A percentile compares a stretch with the other conserved stretches of the same genome.
These are phyloP conservation scores for Pristionchus exspectatus DNA, from an alignment of 2,888 invertebrate species.

Conservation along the genomic window DNA sequence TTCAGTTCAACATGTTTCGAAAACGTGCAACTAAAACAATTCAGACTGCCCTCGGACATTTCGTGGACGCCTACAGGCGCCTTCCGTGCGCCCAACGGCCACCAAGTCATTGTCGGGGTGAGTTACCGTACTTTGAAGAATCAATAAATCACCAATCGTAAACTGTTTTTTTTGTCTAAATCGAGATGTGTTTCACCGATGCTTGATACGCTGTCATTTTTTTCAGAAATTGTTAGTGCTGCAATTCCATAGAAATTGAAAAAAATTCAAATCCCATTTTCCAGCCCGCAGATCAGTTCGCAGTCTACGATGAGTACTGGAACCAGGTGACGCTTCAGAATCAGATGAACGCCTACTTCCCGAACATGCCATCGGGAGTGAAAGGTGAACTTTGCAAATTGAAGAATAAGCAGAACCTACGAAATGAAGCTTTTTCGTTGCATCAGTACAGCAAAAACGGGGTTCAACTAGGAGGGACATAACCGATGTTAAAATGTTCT, in stretches of 20 bases:
- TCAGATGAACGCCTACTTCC: slow-evolving; percentile 71
- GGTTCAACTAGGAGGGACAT: neutral
- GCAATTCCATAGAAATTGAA: neutral
- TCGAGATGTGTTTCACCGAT: neutral
- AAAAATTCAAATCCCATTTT: slow-evolving; percentile 34
- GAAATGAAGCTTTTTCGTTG: neutral
- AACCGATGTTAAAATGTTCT: neutral
- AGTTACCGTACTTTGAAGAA: neutral
- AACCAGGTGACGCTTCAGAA: slow-evolving; percentile 73
- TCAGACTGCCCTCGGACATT: slow-evolving; percentile 3
- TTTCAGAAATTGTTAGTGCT: neutral
- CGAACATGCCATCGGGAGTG: slow-evolving; percentile 71
- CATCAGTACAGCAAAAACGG: too few relatives aligned
- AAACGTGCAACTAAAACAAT: neutral
- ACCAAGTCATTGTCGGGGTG: slow-evolving; percentile 74
- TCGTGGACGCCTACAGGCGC: slow-evolving; percentile 71
- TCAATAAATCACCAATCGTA: neutral
- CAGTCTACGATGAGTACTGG: slow-evolving; percentile 77
- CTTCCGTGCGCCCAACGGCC: slow-evolving; percentile 74
- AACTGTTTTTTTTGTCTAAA: neutral
- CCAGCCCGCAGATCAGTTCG: slow-evolving; percentile 71
- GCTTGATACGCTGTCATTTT: neutral
- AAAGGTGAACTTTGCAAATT: slow-evolving; percentile 59
- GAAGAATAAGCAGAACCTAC: neutral
- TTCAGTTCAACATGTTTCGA: too few relatives aligned